Evolutionary conservation across 2,797 vertebrate species (phyloP).

Genomic region (Catamblyrhynchus diadema): DNA sequence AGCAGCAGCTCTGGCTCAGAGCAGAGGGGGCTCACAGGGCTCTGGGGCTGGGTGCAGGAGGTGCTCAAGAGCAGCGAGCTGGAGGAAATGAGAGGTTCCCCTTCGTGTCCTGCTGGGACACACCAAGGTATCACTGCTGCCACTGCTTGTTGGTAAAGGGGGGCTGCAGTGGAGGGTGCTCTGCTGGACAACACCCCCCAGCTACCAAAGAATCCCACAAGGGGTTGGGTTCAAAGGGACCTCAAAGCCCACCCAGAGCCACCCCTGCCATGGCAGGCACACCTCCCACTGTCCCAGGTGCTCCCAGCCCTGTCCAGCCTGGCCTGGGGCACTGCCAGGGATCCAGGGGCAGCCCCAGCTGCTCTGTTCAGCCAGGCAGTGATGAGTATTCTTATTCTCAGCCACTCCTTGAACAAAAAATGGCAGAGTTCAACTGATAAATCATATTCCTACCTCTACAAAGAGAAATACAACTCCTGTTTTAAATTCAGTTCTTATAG

Average conservation of each 20-base stretch:
- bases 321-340: background rate
- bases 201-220: background rate
- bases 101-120: background rate
- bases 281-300: background rate
- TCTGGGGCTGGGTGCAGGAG: background rate
- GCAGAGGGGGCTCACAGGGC: rapidly evolving
- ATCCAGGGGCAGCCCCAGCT: background rate
- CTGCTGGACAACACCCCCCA: background rate
- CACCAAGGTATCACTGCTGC: background rate
- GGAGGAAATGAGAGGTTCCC: background rate
- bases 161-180: background rate
- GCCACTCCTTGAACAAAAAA: background rate
- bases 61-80: background rate
- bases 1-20: background rate
- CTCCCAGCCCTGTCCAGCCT: background rate
- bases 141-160: background rate
- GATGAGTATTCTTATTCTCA: background rate
- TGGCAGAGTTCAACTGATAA: slow-evolving; percentile 22
- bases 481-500: slow-evolving; percentile 71
- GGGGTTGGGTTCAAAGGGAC: rapidly evolving
- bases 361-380: background rate
- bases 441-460: slow-evolving; percentile 57
- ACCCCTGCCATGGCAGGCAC: background rate
- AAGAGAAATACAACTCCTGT: slow-evolving; percentile 49
- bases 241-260: rapidly evolving